Evolutionary conservation across 1,140 invertebrate species (phyloP).

Genomic region (Chironomus striatipennis): DNA sequence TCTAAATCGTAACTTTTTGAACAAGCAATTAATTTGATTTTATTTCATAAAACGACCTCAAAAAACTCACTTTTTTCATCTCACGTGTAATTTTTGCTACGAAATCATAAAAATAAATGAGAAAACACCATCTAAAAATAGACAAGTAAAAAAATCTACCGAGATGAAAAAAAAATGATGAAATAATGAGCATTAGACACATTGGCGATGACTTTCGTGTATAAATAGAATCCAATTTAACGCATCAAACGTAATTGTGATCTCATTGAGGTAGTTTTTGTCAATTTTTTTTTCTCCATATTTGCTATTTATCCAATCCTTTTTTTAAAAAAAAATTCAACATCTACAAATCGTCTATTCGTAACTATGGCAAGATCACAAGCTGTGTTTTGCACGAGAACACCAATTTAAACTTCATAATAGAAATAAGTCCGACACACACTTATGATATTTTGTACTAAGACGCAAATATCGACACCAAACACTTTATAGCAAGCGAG

Average conservation of each 20-base stretch:
- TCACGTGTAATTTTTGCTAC: neutral
- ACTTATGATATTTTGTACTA: neutral
- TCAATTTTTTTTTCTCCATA: neutral
- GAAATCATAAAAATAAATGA: neutral
- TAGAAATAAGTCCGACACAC: too few relatives aligned
- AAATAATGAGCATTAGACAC: constrained; percentile 13
- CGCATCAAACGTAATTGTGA: constrained; percentile 6
- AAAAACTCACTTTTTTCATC: neutral
- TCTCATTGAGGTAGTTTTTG: neutral
- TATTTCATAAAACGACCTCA: too few relatives aligned
- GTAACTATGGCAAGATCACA: too few relatives aligned
- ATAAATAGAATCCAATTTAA: constrained; percentile 10
- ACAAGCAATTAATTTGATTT: too few relatives aligned
- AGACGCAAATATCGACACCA: neutral
- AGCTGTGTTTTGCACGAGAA: too few relatives aligned
- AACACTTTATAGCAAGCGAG: neutral
- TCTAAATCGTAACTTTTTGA: too few relatives aligned
- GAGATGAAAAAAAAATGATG: neutral
- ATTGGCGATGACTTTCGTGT: constrained; percentile 6
- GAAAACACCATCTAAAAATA: neutral
- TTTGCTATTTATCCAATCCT: too few relatives aligned
- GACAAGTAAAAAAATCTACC: neutral
- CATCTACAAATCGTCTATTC: neutral
- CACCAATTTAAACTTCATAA: too few relatives aligned
- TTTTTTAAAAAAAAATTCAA: neutral